Base-by-base conservation (phyloP, 1,140 invertebrate species). In the Littorina saxatilis region DNA sequence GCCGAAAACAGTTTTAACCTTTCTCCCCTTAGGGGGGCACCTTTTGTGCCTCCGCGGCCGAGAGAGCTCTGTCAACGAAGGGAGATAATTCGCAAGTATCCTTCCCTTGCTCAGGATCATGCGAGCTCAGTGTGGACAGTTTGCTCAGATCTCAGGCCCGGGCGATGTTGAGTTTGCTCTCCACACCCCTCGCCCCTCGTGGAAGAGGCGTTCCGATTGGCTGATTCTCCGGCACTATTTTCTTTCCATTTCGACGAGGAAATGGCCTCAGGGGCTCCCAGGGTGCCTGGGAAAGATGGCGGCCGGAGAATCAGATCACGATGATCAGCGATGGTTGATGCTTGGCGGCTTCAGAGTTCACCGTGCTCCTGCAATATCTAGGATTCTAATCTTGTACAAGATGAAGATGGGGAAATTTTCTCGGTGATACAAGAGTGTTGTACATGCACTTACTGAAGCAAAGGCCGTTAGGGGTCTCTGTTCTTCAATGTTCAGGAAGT, bases 161-260 rank as follows among this genome's bases (percentile, higher is more conserved):
- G 27, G 40, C 43, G 43, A 35, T 37, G 70, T 73, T 27, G 70
- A 39, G 70, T 73, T 73, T 73, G 70, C 70, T 73, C 70, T 73
- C 40, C 70, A 47, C 70, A 47, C 70, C 39, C n/a, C 40, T 20
- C 70, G n/a, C 70, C 70, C 37, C n/a, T 47, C 43, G 9, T 52
- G 29, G 11, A 50, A 73, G 70, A 39, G 43, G 39, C 70, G 70
- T 73, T 73, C 23, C 43, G 70, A 73, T 73, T 73, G 70, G 70
- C 70, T 73, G 70, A 29, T 50, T 52, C 70, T 27, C 15, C 70
- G 23, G 23, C 70, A 50, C n/a, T 73, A 73, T 73, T 73, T 73
- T 73, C 70, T 73, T 73, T 73, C 70, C 70, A 73, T 73, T 73
- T 73, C 37, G 70, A 11, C 70, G 40, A 73, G 70, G 70, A 73